Evolutionary conservation across 2,113 vertebrate genomes (phyloP), one percentile per base, ranked within the genome.

Genomic region (Neofelis nebulosa): DNA sequence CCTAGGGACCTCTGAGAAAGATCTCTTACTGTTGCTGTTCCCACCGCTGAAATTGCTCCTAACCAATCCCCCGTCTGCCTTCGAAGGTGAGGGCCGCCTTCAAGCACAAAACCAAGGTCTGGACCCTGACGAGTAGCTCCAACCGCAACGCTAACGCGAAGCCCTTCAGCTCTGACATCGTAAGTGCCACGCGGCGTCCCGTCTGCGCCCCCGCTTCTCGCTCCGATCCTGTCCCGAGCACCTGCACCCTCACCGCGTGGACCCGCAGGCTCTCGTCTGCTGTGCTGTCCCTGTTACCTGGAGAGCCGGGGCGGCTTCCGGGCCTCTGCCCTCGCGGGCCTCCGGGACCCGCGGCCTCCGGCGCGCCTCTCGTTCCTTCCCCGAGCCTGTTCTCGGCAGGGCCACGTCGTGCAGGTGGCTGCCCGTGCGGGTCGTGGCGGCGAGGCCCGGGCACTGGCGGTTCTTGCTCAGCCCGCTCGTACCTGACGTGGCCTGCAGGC

Each of bases 81-180:
- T 63, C 78, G 27, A 88, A 99, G 99, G 99, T 99, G 79, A 99
- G 99, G 99, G 99, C 99, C 10, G 99, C 99, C 98, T 99, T 99
- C 97, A 99, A 99, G 98, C 99, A 99, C 98, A 99, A 99, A 99
- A 99, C 99, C 97, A 99, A 99, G 96, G 99, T 99, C 97, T 99
- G 99, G 99, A 99, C 99, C 52, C 99, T 99, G 9, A 99, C 99
- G 68, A 99, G 99, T 84, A 99, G 99, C 95, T 99, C 99, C 0
- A 98, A 99, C 93, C 99, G 99, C 84, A 99, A 99, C 91, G 98
- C 99, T 98, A 99, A 99, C 8, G 99, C 98, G 96, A 99, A 99
- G 96, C 99, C 99, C 78, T 99, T 99, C 99, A 99, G 99, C 98
- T 99, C 99, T 0, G 99, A 99, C 94, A 98, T 99, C n/a, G 99